phyloP scores from a whole-genome alignment of 2,888 invertebrate species.

The Cantharis rustica region DNA sequence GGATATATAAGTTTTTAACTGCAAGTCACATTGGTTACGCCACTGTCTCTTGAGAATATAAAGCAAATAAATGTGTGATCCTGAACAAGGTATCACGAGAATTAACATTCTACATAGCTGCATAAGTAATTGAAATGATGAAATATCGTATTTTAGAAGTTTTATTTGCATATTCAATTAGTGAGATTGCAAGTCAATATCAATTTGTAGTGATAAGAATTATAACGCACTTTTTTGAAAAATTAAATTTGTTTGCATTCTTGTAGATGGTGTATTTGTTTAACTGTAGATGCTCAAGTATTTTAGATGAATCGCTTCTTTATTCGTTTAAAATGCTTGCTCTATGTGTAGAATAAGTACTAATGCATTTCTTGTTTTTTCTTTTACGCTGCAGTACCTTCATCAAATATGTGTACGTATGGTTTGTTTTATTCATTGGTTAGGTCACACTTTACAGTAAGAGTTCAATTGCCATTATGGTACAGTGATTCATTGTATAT shows the following conservation, averaged over 20 bases:
- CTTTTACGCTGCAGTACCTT: slow-evolving; percentile 58
- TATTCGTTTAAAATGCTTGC: not conserved
- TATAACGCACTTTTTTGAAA: not conserved
- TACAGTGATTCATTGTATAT: not conserved
- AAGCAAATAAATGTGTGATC: not conserved
- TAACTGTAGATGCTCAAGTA: slow-evolving; percentile 1
- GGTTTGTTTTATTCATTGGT: slow-evolving; percentile 30
- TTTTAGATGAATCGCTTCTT: slow-evolving; percentile 7
- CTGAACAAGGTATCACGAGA: not conserved
- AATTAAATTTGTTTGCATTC: not conserved
- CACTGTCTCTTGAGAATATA: not conserved
- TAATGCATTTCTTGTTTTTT: slow-evolving; percentile 21
- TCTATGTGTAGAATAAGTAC: slow-evolving; percentile 10
- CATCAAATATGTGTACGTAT: slow-evolving; percentile 63
- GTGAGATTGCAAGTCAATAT: not conserved
- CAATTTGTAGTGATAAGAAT: not conserved
- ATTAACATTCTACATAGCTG: not conserved
- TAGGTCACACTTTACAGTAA: slow-evolving; percentile 42
- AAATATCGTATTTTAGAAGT: not conserved
- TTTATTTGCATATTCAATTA: not conserved
- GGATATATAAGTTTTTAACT: not conserved
- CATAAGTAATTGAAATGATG: not conserved
- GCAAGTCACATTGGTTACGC: not conserved
- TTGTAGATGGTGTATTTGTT: not conserved
- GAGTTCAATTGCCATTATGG: slow-evolving; percentile 34